Base-by-base conservation (phyloP, 2,797 vertebrate species). In the Syngnathus rostellatus region DNA sequence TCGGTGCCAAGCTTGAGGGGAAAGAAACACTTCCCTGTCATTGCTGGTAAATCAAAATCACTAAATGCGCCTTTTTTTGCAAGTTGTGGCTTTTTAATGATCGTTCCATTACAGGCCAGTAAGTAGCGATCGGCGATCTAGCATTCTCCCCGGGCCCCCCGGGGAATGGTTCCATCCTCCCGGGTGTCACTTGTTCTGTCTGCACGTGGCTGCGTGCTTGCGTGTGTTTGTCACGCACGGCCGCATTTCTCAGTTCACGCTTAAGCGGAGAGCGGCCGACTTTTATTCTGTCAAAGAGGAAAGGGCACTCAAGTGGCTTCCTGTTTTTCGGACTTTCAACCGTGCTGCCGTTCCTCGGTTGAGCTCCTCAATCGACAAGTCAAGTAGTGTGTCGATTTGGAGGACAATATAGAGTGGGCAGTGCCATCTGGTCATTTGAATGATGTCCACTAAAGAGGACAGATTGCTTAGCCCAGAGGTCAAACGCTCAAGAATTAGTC, bases 21-120 rank as follows among this genome's bases (percentile, higher is more conserved):
- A 81, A 76, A 50, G 86, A 87, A 86, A 74, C 70, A 73, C 78
- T 80, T 72, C 68, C 61, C 68, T 38, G 63, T 79, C 76, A 77
- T 83, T 74, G 61, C 73, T 82, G 84, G 77, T 90, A 89, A 90
- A 92, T 90, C 87, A 89, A 86, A 86, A 75, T 66, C 79, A 66
- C 70, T 85, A 85, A 90, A 88, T 81, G 82, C 80, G 70, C 74
- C 79, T 83, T 63, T 46, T 40, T 41, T 46, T 51, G 3, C 31
- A 31, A 31, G 31, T 31, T 31, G 31, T 31, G 31, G 31, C 31
- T 31, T 31, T 31, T 31, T 31, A 31, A 31, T 31, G 31, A 31
- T 31, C 31, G 3, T 86, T 87, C 81, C 83, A 86, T 90, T 87
- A 87, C 74, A 75, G 77, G 70, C 40, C 62, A 72, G 69, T 66